Evolutionary conservation across 2,888 invertebrate genomes (phyloP).

Genomic region (Drosophila birchii): DNA sequence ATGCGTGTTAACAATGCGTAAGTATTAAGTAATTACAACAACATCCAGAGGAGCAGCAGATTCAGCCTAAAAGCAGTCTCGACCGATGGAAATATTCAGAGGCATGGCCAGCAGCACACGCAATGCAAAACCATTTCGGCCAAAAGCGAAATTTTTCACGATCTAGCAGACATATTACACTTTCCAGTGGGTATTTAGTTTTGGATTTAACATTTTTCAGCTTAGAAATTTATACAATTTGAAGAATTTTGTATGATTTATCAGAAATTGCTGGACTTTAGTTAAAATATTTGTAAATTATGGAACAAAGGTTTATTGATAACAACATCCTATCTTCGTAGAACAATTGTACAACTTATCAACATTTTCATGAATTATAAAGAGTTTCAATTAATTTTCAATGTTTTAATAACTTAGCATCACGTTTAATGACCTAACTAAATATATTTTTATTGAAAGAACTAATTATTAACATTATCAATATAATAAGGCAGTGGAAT

Average conservation of each 20-base stretch:
- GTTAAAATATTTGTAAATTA: neutral
- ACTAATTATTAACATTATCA: neutral
- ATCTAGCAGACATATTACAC: conserved; percentile 43
- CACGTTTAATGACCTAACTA: too few relatives aligned
- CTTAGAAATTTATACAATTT: neutral
- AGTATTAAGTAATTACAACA: conserved; percentile 73
- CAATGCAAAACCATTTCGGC: conserved; percentile 56
- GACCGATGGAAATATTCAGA: conserved; percentile 1
- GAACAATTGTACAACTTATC: neutral
- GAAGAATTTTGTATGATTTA: neutral
- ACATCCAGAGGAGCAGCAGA: conserved; percentile 37
- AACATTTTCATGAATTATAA: neutral
- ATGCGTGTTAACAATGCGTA: conserved; percentile 75
- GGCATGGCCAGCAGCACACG: conserved; percentile 45
- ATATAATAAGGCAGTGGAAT: too few relatives aligned
- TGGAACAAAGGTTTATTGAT: neutral
- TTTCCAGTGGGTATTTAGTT: neutral
- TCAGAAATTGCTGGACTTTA: neutral
- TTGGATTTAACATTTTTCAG: neutral
- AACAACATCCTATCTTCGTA: neutral
- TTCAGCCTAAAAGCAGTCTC: conserved; percentile 8
- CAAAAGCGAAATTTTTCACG: conserved; percentile 54
- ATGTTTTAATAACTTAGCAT: neutral
- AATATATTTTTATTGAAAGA: neutral
- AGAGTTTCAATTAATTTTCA: neutral